phyloP scores from a whole-genome alignment of 2,888 invertebrate genomes.

The Slavum lentiscoides region DNA sequence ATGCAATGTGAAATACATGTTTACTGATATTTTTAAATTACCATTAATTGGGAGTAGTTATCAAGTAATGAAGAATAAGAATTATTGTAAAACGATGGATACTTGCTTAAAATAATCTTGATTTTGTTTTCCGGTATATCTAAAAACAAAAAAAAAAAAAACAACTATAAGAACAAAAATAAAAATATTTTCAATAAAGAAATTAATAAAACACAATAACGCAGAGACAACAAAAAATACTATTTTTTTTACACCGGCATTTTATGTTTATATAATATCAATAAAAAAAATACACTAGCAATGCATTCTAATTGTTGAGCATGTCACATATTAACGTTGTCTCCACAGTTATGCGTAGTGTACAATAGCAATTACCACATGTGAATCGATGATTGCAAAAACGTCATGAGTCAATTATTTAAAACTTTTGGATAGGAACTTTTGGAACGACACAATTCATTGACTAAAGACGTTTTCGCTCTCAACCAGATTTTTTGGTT shows the following conservation, averaged over 20 bases:
- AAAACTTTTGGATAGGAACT: too few relatives aligned
- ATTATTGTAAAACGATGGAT: constrained; percentile 24
- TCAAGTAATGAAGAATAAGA: neutral
- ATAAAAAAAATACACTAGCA: neutral
- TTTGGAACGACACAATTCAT: too few relatives aligned
- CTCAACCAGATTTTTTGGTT: too few relatives aligned
- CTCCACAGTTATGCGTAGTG: neutral
- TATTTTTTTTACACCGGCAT: neutral
- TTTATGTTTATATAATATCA: neutral
- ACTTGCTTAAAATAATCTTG: neutral
- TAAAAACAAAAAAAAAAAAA: constrained; percentile 25
- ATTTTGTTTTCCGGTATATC: constrained; percentile 11
- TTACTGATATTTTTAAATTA: constrained; percentile 3
- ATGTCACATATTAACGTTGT: neutral
- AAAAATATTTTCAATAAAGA: neutral
- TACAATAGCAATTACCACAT: too few relatives aligned
- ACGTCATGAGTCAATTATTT: too few relatives aligned
- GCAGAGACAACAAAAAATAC: neutral
- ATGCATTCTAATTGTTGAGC: neutral
- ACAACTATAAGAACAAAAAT: neutral
- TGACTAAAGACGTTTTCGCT: too few relatives aligned
- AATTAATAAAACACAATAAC: neutral
- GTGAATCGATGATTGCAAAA: too few relatives aligned
- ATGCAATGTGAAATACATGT: neutral
- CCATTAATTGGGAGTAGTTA: constrained; percentile 20